Conservation (phyloP, 2,797 vertebrate genomes). For the Eutrigla gurnardus region DNA sequence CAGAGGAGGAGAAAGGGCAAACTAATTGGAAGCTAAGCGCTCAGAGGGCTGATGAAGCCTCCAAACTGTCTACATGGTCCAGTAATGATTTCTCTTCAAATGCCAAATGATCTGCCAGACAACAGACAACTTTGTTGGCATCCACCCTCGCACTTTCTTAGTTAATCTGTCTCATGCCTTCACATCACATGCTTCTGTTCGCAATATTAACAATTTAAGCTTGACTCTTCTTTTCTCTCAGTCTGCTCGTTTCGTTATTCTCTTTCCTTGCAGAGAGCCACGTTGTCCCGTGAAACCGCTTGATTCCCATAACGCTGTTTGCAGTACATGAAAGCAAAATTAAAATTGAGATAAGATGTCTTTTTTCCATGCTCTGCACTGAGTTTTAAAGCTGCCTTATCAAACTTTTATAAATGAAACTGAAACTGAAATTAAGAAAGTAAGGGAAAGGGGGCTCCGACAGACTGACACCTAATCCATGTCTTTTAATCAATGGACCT, state of each 20-base stretch:
- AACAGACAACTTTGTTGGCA: conserved; percentile 21
- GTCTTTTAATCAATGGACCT: conserved; percentile 30
- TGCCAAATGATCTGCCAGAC: conserved; percentile 28
- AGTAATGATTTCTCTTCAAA: conserved; percentile 21
- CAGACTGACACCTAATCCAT: conserved; percentile 22
- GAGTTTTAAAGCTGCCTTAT: neutral
- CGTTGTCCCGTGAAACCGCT: conserved; percentile 25
- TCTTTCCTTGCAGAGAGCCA: neutral
- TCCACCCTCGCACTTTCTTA: neutral
- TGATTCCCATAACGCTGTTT: conserved; percentile 12
- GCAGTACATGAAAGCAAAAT: conserved; percentile 20
- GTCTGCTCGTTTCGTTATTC: neutral
- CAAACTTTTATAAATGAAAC: neutral
- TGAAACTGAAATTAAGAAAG: neutral
- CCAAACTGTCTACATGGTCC: conserved; percentile 29
- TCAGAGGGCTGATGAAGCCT: conserved; percentile 26
- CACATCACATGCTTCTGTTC: conserved; percentile 14
- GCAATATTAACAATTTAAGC: conserved; percentile 20
- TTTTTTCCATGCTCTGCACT: conserved; percentile 18
- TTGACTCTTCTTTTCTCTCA: neutral
- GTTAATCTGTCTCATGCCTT: conserved; percentile 25
- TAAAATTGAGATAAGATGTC: conserved; percentile 18
- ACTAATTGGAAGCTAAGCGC: conserved; percentile 26
- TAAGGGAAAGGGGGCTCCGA: conserved; percentile 5
- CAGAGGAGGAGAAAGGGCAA: conserved; percentile 39